Conservation (phyloP, 2,888 invertebrate genomes). For the Spodoptera littoralis region DNA sequence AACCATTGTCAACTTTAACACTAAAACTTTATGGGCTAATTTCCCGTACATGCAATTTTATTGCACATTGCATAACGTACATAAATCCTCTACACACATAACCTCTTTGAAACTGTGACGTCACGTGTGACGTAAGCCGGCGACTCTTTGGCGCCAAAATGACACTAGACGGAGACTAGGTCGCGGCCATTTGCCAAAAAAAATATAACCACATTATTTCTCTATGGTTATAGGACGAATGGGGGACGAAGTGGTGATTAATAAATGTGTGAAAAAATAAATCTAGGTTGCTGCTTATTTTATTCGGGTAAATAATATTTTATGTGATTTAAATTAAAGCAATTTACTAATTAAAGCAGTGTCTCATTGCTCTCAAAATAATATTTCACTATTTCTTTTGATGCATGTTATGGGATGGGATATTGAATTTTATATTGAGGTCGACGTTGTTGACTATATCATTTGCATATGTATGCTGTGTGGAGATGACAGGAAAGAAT, state of each 20-base stretch:
- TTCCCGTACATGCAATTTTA: conserved; percentile 14
- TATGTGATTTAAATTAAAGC: too few species aligned
- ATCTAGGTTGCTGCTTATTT: background rate
- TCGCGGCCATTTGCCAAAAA: conserved; percentile 43
- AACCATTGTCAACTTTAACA: conserved; percentile 5
- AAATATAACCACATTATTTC: conserved; percentile 24
- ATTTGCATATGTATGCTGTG: too few species aligned
- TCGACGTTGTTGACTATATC: too few species aligned
- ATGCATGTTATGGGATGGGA: too few species aligned
- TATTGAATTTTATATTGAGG: too few species aligned
- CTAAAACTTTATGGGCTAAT: conserved; percentile 21
- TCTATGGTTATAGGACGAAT: conserved; percentile 21
- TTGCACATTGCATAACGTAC: conserved; percentile 7
- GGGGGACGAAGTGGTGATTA: conserved; percentile 4
- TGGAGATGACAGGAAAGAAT: too few species aligned
- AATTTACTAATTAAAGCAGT: too few species aligned
- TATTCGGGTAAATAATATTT: too few species aligned
- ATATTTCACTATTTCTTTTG: too few species aligned
- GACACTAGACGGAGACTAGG: conserved; percentile 32
- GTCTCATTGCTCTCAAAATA: too few species aligned
- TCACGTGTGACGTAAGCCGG: conserved; percentile 36
- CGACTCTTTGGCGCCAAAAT: conserved; percentile 40
- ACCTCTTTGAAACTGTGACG: conserved; percentile 9
- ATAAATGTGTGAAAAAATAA: conserved; percentile 2
- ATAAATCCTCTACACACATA: conserved; percentile 4